Base-by-base conservation (phyloP, 2,797 vertebrate genomes). In the Tachyglossus aculeatus region DNA sequence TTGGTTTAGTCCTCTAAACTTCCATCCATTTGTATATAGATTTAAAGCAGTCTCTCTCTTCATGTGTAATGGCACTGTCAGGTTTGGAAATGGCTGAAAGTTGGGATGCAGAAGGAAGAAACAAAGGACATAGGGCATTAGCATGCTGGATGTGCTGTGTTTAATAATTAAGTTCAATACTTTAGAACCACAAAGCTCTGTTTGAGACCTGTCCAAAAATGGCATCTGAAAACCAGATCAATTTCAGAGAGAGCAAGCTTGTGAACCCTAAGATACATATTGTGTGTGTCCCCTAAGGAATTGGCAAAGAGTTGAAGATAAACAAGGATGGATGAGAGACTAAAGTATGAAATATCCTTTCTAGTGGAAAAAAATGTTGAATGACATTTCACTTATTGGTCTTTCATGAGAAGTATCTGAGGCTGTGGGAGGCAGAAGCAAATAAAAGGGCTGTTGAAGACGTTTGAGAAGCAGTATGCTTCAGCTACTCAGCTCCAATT, bases 121-220 rank as follows among this genome's bases (percentile, higher is more conserved):
- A 47, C 1, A 19, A n/a, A n/a, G n/a, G 0, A 0, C 0, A 19
- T 0, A 0, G 0, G 1, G 1, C 56, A 19, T 13, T 15, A 9
- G 5, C 50, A 29, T 29, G 22, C 16, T 75, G 53, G 44, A 25
- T 50, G 62, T 22, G 33, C 21, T 4, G 2, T 1, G 45, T 67
- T 68, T 32, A 51, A 8, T 27, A 64, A 19, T n/a, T 13, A 9
- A 54, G 5, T 16, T 41, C 24, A 52, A 13, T 22, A 0, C 0
- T 6, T 14, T 14, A 5, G 33, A 16, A 2, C 36, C 9, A 12
- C 14, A 50, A 4, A 1, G 1, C 6, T 16, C 3, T 19, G n/a
- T 43, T 62, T 2, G 2, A 10, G 2, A 2, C 3, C 21, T 36
- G 27, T n/a, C 31, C 5, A 69, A 10, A 7, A 10, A 11, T 18